phyloP scores from a whole-genome alignment of 2,888 invertebrate species.

The Cryptus viduatorius region DNA sequence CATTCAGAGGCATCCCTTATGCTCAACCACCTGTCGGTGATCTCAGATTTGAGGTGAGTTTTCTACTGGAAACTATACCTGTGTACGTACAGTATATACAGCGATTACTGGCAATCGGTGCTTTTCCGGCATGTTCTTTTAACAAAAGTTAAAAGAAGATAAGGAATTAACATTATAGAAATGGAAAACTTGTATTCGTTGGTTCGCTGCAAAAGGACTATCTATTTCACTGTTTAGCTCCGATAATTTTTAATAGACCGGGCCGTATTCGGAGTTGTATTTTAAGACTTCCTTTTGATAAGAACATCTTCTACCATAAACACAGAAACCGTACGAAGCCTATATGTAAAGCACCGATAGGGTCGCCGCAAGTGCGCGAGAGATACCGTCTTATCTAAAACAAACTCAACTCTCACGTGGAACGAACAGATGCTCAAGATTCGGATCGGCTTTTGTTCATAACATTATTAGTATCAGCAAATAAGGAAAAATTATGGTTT shows the following conservation, averaged over 20 bases:
- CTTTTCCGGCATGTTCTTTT: background rate
- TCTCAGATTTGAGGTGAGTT: constrained; percentile 88
- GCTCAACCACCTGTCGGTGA: constrained; percentile 88
- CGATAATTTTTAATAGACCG: background rate
- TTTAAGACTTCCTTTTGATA: background rate
- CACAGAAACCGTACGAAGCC: background rate
- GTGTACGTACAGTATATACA: background rate
- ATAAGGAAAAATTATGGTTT: background rate
- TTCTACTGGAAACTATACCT: background rate
- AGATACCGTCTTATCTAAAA: background rate
- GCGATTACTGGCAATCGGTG: background rate
- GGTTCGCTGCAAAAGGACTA: background rate
- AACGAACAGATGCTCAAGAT: background rate
- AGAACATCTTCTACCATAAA: background rate
- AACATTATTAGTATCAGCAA: background rate
- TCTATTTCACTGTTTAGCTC: background rate
- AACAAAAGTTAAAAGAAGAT: background rate
- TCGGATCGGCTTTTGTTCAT: background rate
- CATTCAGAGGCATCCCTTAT: constrained; percentile 89
- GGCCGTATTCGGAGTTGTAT: background rate
- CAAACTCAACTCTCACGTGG: background rate
- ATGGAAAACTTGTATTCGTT: background rate
- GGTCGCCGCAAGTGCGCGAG: background rate
- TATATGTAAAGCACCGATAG: background rate
- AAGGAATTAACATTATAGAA: background rate